Percentiles rank a stretch among this genome's conserved stretches.
These are phyloP conservation scores for Zosterops hypoxanthus DNA, from an alignment of 2,113 vertebrate genomes.

Conservation along the genomic window DNA sequence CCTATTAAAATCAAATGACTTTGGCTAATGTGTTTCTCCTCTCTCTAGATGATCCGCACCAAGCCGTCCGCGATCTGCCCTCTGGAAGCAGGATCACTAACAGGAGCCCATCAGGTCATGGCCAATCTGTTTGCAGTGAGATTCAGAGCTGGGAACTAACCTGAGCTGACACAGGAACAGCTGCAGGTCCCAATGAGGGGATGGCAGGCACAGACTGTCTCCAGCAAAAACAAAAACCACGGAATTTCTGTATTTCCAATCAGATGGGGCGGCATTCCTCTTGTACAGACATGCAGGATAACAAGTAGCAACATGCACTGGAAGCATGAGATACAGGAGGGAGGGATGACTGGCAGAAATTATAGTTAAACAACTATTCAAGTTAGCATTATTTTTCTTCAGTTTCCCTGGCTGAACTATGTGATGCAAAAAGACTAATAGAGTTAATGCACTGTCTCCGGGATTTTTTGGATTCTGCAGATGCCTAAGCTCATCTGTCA, in stretches of 20 bases:
- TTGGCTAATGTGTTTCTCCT: background rate
- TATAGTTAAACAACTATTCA: background rate
- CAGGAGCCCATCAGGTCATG: background rate
- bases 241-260: background rate
- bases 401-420: background rate
- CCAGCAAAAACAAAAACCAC: accelerated
- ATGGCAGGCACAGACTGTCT: background rate
- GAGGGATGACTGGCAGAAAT: background rate
- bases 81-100: background rate
- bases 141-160: slow-evolving; percentile 22
- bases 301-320: background rate
- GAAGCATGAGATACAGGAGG: background rate
- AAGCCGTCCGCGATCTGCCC: background rate
- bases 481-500: background rate
- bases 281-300: background rate
- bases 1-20: background rate
- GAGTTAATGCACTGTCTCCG: background rate
- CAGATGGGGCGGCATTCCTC: background rate
- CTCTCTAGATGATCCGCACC: background rate
- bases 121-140: background rate
- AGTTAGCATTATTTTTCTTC: background rate
- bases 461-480: background rate
- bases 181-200: background rate
- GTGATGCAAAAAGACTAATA: background rate
- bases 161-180: slow-evolving; percentile 24